Evolutionary conservation across 1,140 invertebrate genomes (phyloP).

Genomic region (Elysia chlorotica): DNA sequence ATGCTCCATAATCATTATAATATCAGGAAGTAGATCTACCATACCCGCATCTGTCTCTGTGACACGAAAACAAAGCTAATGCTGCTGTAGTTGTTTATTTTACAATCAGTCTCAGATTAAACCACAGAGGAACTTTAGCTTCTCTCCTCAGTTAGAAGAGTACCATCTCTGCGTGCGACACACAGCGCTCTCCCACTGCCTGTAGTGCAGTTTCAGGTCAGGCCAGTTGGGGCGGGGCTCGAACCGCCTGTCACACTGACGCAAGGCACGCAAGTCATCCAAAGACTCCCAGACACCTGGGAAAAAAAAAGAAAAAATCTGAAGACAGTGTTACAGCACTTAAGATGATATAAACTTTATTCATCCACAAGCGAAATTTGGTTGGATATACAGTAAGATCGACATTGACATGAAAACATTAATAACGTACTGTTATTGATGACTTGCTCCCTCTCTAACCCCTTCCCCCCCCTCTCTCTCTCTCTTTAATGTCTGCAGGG

Average conservation of each 20-base stretch:
- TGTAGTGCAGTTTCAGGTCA: conserved; percentile 26
- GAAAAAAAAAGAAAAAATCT: conserved; percentile 41
- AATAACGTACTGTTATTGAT: neutral
- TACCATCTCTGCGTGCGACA: conserved; percentile 64
- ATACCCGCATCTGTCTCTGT: too few species aligned
- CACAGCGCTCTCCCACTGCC: conserved; percentile 73
- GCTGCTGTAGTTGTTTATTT: too few species aligned
- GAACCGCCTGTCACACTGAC: conserved; percentile 70
- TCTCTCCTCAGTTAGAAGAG: too few species aligned
- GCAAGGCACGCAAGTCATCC: conserved; percentile 70
- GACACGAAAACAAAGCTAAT: too few species aligned
- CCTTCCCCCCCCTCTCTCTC: neutral
- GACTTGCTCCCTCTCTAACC: neutral
- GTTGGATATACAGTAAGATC: neutral
- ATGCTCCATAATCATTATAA: too few species aligned
- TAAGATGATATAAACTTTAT: neutral
- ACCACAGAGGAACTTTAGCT: too few species aligned
- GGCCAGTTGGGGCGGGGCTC: conserved; percentile 48
- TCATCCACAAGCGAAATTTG: neutral
- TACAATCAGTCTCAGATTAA: too few species aligned
- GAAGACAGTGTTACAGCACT: neutral
- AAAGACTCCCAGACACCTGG: conserved; percentile 77
- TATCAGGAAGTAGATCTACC: too few species aligned
- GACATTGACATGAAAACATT: too few species aligned
- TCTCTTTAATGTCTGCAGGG: neutral